A percentile compares a stretch with the other conserved stretches of the same genome.
Evolutionary conservation across 2,113 vertebrate species (phyloP).

Genomic region (Chaetops frenatus): DNA sequence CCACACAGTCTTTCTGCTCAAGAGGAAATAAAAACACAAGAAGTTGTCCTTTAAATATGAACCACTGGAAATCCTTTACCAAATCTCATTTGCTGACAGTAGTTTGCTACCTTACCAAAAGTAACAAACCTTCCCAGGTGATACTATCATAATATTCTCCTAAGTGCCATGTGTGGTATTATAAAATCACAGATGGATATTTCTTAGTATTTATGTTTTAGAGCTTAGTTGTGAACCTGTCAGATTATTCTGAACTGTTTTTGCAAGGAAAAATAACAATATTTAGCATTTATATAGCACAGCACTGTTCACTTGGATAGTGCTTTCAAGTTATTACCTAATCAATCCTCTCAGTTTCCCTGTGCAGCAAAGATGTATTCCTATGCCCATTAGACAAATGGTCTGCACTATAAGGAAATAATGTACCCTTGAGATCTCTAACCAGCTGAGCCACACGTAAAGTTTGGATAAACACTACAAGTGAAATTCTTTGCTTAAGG

Average conservation of each 20-base stretch:
- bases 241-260: background rate
- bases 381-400: background rate
- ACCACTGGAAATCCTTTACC: background rate
- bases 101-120: background rate
- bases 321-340: conserved; percentile 10
- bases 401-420: background rate
- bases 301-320: background rate
- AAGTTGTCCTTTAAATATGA: background rate
- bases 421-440: background rate
- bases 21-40: background rate
- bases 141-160: background rate
- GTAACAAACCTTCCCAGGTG: background rate
- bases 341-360: conserved; percentile 1
- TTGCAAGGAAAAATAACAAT: conserved; percentile 28
- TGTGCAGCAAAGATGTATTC: background rate
- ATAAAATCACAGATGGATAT: background rate
- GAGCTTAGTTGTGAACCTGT: background rate
- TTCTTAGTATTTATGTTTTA: background rate
- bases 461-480: background rate
- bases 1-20: background rate
- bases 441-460: background rate
- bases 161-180: background rate
- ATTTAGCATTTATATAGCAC: background rate
- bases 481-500: background rate
- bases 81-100: background rate